Evolutionary conservation across 2,113 vertebrate species (phyloP), one percentile per base, ranked within the genome.

Genomic region (Silurus meridionalis): DNA sequence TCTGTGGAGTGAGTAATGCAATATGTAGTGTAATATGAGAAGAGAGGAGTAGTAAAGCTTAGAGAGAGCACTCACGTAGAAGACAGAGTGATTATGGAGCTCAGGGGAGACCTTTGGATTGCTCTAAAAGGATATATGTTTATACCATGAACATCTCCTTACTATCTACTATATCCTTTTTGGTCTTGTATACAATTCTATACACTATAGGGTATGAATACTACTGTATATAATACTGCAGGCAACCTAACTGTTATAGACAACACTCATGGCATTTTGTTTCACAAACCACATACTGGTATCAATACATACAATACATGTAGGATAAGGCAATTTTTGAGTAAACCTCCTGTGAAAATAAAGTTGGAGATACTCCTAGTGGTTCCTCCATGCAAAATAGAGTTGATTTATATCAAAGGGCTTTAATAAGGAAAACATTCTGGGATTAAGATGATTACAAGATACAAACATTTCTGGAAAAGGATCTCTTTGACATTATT

Each of bases 21-120:
- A 46, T 60, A 58, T 80, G 52, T 57, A 52, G n/a, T 57, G 82
- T 83, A 83, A 83, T 19, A 67, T 28, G 64, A 83, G 81, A 63
- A 15, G 25, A 37, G 81, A 63, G 25, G 25, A 37, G 77, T 80
- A 80, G 77, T 80, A 37, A 80, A 58, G n/a, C 25, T 80, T 8
- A 53, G 7, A 48, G 2, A 53, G 7, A 48, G 2, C 53, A 37
- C 77, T 11, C 72, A 52, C 72, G 50, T 14, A 57, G 52, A 55
- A 55, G n/a, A 78, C 10, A 55, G 52, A 79, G 23, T 58, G 53
- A n/a, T 79, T 79, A 28, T 28, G 80, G 19, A 48, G 37, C 28
- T 48, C 57, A 21, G 17, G 25, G 77, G 78, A 61, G 55, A 58
- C 37, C 37, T 7, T 0, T 50, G 21, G 60, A 64, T 50, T 82